Evolutionary conservation across 1,140 invertebrate species (phyloP), one percentile per base, ranked within the genome.

Genomic region (Brachionus koreanus): DNA sequence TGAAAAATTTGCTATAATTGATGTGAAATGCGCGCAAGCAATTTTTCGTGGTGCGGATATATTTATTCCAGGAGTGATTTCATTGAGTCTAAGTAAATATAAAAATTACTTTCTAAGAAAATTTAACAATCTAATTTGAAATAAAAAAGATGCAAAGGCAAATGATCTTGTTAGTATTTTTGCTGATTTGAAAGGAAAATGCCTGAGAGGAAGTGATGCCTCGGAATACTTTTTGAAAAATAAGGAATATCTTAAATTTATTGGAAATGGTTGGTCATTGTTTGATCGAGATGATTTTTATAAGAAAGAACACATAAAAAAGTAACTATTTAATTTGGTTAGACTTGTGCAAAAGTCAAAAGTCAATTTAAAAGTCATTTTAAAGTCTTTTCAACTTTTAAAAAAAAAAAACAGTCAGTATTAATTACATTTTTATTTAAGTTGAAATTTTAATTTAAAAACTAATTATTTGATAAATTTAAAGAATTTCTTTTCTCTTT

Each of bases 11-110:
- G 75, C 35, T 6, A 79, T 79, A 19, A 79, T 79, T n/a, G 76
- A 79, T 61, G 19, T 61, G 19, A 79, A 79, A 79, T 79, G 76
- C 7, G 76, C 76, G 1, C 76, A 79, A 25, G 76, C 76, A 79
- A 35, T 79, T 19, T 42, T 16, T 9, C 19, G 76, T 29, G 76
- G 76, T 43, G 76, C 76, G 0, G 49, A 79, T 35, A 79, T 79
- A 9, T 79, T 79, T 43, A 61, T 79, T 0, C 76, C 76, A 37
- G 76, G 76, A 57, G 16, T 79, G 57, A 57, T 79, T 19, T 12
- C 76, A n/a, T 43, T 79, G 13, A 33, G 33, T 35, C 16, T 79
- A 13, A 77, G 74, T 77, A 77, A 77, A 49, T 77, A 2, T 35
- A 12, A 52, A 29, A 29, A 75, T 16, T 46, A 9, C 29, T 75